Evolutionary conservation across 2,113 vertebrate species (phyloP), one percentile per base, ranked within the genome.

Genomic region (Panurus biarmicus): DNA sequence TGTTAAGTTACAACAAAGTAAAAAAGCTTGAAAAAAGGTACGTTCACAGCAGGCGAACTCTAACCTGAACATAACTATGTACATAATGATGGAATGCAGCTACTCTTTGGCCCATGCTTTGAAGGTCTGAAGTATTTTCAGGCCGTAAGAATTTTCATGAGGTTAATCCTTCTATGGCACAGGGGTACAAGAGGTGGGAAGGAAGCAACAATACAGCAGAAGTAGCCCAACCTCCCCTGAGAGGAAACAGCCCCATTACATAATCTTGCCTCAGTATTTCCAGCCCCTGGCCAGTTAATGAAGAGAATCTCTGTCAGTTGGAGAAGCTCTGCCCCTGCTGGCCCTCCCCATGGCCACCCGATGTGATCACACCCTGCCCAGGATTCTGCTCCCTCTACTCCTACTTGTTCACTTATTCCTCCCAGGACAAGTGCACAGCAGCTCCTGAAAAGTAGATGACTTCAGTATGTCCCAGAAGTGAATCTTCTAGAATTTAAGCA

Each of bases 241-340:
- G 42, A 85, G 38, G 69, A 54, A 93, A 36, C n/a, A 62, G 50
- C 19, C 38, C 11, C 18, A 4, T 42, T 50, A 12, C 3, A 2
- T 29, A 45, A 45, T 28, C 38, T 57, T 22, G 36, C 35, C 58
- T 69, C 36, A 57, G 15, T 47, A 14, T 18, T 76, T 83, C 57
- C 69, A 65, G 75, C 23, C 64, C 45, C 36, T 14, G 45, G 45
- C 14, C 12, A 25, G 51, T 36, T 81, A 36, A 35, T 50, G 60
- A 69, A 62, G 54, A 48, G 26, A 69, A 69, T 38, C 57, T 67
- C 0, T 0, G 20, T 15, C 50, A 35, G 10, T 0, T 1, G 0
- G 44, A 71, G 53, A 42, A 89, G 42, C 51, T 87, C 51, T 89
- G 48, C 10, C 40, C 11, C 24, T 70, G 65, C 66, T 62, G 47